Percentiles rank a stretch among this genome's conserved stretches.
Conservation (phyloP, 2,888 invertebrate genomes). For the Ichneumon xanthorius region DNA sequence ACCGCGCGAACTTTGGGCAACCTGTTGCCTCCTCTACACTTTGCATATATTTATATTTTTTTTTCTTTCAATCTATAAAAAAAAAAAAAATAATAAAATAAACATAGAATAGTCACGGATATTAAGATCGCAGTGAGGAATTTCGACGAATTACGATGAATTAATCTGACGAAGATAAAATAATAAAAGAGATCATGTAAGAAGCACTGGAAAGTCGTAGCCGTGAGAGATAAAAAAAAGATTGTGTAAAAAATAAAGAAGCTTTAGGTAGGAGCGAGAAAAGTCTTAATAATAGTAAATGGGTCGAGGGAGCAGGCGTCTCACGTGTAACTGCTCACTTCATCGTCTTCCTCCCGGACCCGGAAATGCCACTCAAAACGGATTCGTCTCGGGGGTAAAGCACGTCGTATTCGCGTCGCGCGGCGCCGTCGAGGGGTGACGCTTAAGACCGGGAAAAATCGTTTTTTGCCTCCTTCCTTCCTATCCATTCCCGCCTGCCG, state of each 20-base stretch:
- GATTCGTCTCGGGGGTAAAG: conserved; percentile 59
- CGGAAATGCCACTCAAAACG: conserved; percentile 73
- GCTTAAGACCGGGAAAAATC: conserved; percentile 51
- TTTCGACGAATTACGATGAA: no score
- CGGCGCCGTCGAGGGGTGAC: conserved; percentile 64
- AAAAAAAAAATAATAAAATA: no score
- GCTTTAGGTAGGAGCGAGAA: conserved; percentile 15
- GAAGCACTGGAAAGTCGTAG: not conserved
- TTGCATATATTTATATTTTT: not conserved
- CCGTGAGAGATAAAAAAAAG: conserved; percentile 26
- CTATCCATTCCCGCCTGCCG: not conserved
- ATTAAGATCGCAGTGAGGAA: not conserved
- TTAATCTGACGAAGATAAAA: not conserved
- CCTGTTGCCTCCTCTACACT: conserved; percentile 34
- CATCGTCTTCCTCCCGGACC: conserved; percentile 16
- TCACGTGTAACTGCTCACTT: conserved; percentile 35
- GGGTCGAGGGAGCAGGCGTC: conserved; percentile 64
- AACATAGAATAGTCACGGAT: conserved; percentile 19
- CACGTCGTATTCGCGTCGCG: conserved; percentile 46
- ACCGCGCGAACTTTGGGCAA: conserved; percentile 11
- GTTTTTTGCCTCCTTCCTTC: conserved; percentile 40
- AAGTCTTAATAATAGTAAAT: conserved; percentile 74
- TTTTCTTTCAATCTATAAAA: not conserved
- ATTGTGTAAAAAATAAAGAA: not conserved
- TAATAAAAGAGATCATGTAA: not conserved